phyloP scores from a whole-genome alignment of 2,797 vertebrate genomes.

The Eulemur albifrons region DNA sequence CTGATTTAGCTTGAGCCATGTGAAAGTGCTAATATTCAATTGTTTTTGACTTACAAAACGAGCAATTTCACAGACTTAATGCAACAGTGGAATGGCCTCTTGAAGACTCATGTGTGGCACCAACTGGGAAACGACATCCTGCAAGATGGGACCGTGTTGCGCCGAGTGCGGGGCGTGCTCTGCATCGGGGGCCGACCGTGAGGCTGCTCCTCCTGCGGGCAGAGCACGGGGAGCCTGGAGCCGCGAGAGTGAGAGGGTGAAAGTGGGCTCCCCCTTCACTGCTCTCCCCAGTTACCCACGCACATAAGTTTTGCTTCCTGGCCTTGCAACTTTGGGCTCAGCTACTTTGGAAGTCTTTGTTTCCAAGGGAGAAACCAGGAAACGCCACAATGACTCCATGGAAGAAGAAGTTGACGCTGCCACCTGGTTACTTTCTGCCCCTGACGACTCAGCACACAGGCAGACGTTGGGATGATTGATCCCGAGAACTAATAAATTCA shows the following conservation, averaged over 20 bases:
- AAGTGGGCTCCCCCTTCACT: not conserved
- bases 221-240: not conserved
- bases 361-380: not conserved
- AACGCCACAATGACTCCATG: not conserved
- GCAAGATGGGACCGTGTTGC: not conserved
- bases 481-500: not conserved
- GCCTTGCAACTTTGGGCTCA: not conserved
- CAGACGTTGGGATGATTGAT: not conserved
- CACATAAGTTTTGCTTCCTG: not conserved
- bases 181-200: not conserved
- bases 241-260: not conserved
- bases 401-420: not conserved
- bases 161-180: too few species aligned
- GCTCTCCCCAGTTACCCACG: not conserved
- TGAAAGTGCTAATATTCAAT: not conserved
- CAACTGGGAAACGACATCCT: not conserved
- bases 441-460: not conserved
- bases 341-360: not conserved
- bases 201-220: too few species aligned
- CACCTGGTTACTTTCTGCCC: not conserved
- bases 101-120: not conserved
- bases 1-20: not conserved
- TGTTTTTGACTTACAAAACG: not conserved
- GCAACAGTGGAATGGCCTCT: not conserved
- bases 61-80: not conserved